Evolutionary conservation across 2,113 vertebrate species (phyloP), one percentile per base, ranked within the genome.

Genomic region (Oceanodroma tethys): DNA sequence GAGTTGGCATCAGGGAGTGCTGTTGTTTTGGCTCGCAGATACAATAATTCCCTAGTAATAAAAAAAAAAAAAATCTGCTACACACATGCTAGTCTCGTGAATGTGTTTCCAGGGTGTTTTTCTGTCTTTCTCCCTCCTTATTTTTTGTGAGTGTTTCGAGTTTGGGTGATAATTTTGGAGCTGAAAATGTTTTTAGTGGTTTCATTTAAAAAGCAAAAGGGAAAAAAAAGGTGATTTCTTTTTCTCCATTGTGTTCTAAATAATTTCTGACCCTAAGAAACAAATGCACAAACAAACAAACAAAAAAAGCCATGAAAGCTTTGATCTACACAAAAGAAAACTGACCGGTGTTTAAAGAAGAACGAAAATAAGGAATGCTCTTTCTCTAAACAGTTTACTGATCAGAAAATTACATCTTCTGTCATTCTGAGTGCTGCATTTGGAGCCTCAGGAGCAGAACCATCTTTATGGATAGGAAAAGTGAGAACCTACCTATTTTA

Each of bases 1-100:
- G 96, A 97, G 91, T n/a, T 95, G 91, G 89, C 94, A 92, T 94
- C 62, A 78, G 81, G 88, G 78, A 96, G 65, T 89, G 75, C 88
- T 86, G 81, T 97, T 97, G 94, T 97, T 96, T 96, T 97, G 96
- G 97, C 97, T 96, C 3, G 72, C 88, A 97, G 93, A 96, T 90
- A 97, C 86, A 96, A 92, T 94, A 94, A 96, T 86, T 85, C 82
- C 76, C 82, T 55, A 21, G 75, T 76, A 96, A 73, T 91, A 94
- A 92, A 23, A 40, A 83, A 81, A 81, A 68, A 83, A 45, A 84
- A 38, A 81, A 47, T 88, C 63, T 86, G 52, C 71, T 82, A 32
- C 38, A 36, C 73, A 86, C 87, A 81, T 94, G 73, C 59, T 73
- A 48, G 32, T 75, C 45, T 50, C 5, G 5, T 79, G 52, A 95